Conservation (phyloP, 2,888 invertebrate species). For the Plagodis dolabraria region DNA sequence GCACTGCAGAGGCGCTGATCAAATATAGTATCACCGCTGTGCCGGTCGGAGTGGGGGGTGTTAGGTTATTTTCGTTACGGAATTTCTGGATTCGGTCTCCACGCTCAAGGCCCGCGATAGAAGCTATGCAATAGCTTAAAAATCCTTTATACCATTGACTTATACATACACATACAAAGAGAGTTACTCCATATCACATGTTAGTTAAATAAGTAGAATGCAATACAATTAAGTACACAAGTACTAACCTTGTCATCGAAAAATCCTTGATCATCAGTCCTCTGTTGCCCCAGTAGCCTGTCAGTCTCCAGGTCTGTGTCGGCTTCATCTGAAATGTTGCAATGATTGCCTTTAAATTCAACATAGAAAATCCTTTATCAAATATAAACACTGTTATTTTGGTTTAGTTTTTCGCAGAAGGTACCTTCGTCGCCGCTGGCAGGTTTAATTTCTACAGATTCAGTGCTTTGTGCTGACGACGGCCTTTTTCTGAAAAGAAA, state of each 20-base stretch:
- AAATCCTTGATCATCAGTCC: constrained; percentile 96
- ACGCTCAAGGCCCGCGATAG: too few species aligned
- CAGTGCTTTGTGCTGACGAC: constrained; percentile 84
- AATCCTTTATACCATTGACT: too few species aligned
- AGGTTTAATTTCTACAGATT: constrained; percentile 86
- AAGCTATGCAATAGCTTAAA: too few species aligned
- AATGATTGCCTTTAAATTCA: constrained; percentile 17
- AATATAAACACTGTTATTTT: not conserved
- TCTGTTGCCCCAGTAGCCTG: constrained; percentile 95
- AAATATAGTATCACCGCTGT: too few species aligned
- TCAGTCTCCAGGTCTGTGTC: constrained; percentile 99
- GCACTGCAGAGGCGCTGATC: too few species aligned
- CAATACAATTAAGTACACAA: not conserved
- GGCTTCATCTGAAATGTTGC: constrained; percentile 88
- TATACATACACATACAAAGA: too few species aligned
- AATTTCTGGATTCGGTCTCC: too few species aligned
- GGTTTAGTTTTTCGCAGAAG: not conserved
- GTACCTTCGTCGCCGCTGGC: constrained; percentile 88
- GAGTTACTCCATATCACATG: too few species aligned
- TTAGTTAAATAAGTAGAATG: too few species aligned
- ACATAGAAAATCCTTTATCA: not conserved
- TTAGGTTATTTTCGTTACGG: too few species aligned
- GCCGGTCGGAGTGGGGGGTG: too few species aligned
- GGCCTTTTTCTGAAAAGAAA: constrained; percentile 82
- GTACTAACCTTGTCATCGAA: constrained; percentile 92